Evolutionary conservation across 2,888 invertebrate genomes (phyloP).

Genomic region (Cheiracanthium punctorium): DNA sequence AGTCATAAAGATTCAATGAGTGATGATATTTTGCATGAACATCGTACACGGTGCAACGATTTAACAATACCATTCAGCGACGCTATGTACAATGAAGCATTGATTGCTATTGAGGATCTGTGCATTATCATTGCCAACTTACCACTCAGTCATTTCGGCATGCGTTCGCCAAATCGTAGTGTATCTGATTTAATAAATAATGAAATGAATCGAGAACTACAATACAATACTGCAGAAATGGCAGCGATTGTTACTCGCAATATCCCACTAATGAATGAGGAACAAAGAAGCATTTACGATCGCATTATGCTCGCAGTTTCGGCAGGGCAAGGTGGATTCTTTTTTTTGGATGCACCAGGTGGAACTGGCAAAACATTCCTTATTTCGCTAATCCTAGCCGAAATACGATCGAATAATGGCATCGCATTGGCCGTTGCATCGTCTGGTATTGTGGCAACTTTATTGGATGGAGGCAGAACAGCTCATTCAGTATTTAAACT

Average conservation of each 20-base stretch:
- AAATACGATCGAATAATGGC: neutral
- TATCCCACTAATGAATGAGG: conserved; percentile 17
- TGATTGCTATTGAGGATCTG: conserved; percentile 25
- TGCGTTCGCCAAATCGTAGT: neutral
- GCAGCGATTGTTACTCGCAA: conserved; percentile 27
- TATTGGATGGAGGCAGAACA: conserved; percentile 76
- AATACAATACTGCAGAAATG: conserved; percentile 17
- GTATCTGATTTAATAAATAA: neutral
- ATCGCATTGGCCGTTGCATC: conserved; percentile 75
- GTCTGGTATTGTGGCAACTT: conserved; percentile 74
- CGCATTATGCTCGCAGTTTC: neutral
- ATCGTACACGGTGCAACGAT: conserved; percentile 41
- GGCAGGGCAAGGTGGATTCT: neutral
- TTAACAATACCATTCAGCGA: conserved; percentile 27
- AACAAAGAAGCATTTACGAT: neutral
- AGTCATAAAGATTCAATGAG: conserved; percentile 23
- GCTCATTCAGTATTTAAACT: conserved; percentile 76
- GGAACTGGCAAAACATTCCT: neutral
- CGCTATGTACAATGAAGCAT: conserved; percentile 27
- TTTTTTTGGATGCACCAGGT: conserved; percentile 71
- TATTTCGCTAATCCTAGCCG: neutral
- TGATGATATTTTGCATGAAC: conserved; percentile 35
- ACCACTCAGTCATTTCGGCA: neutral
- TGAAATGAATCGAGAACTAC: conserved; percentile 6
- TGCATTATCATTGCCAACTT: conserved; percentile 14